Evolutionary conservation across 1,140 invertebrate genomes (phyloP), one percentile per base, ranked within the genome.

Genomic region (Lanistes nyassanus): DNA sequence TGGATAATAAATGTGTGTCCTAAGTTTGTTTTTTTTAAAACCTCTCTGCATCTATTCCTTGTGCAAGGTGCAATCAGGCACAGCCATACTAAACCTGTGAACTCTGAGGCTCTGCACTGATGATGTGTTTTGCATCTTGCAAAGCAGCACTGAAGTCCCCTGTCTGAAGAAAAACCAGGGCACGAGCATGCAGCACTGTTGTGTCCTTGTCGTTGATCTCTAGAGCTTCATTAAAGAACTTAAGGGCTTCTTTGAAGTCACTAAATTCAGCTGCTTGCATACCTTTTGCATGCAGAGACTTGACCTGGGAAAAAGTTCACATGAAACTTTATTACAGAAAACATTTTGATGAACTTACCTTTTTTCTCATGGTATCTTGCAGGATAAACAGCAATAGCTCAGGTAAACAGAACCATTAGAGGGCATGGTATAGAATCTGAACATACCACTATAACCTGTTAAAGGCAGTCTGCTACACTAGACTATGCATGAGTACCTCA

Each of bases 131-230:
- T 66, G 84, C 82, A 79, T 88, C 86, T 42, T 79, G 73, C 31
- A 79, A 42, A 31, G 86, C 86, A 37, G 53, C 72, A 21, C 65
- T 69, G 47, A 79, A 84, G 26, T 85, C 81, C 67, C 79, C 75
- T 74, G 82, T 84, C 73, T 86, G 81, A 0, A 88, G 74, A 64
- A 75, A 85, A 23, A 80, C 84, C 23, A 82, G 74, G 19, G 82
- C 76, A 13, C 85, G 76, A 37, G 83, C 83, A 58, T 81, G 74
- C 29, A 88, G 70, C 6, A 86, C 82, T 9, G 81, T 79, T 13
- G 79, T 71, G 73, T 85, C 85, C 34, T 79, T 80, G 19, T 80
- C 82, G 75, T 88, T 85, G 74, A 88, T 87, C 70, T 87, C 85
- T 29, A 88, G 62, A 21, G 85, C 85, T 65, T 88, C 86, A 76